Percentiles rank a stretch among this genome's conserved stretches.
Conservation (phyloP, 2,113 vertebrate genomes). For the Lagopus leucura region DNA sequence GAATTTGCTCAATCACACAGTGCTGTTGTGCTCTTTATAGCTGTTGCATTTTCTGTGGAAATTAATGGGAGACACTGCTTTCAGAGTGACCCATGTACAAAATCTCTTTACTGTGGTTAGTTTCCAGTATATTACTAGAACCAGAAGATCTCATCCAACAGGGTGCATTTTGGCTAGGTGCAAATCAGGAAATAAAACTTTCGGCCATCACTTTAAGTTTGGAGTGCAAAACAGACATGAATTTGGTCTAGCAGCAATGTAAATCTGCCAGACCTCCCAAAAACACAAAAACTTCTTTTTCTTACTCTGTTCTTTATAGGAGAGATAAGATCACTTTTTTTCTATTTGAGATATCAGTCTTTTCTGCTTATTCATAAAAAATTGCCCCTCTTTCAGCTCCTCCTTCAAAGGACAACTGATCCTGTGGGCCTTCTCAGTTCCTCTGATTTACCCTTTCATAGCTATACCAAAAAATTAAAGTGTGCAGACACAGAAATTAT, state of each 20-base stretch:
- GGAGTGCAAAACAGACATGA: not conserved
- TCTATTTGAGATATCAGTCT: conserved; percentile 3
- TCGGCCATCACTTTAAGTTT: not conserved
- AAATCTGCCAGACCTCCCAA: conserved; percentile 79
- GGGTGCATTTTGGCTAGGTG: not conserved
- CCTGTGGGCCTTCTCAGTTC: not conserved
- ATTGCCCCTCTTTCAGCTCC: conserved; percentile 9
- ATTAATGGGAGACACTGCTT: too few species aligned
- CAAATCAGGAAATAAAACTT: not conserved
- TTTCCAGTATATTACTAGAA: not conserved
- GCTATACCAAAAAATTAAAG: not conserved
- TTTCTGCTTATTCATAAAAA: conserved; percentile 9
- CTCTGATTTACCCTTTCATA: not conserved
- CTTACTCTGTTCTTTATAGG: conserved; percentile 58
- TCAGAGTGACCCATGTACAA: not conserved
- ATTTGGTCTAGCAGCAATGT: conserved; percentile 24
- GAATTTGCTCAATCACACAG: too few species aligned
- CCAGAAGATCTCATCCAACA: not conserved
- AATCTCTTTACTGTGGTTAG: not conserved
- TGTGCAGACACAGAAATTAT: not conserved
- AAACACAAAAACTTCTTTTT: conserved; percentile 61
- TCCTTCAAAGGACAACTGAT: conserved; percentile 3
- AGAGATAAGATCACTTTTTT: conserved; percentile 49
- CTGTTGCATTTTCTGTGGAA: too few species aligned
- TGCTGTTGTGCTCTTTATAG: too few species aligned